Base-by-base conservation (phyloP, 1,140 invertebrate species). In the Leguminivora glycinivorella region DNA sequence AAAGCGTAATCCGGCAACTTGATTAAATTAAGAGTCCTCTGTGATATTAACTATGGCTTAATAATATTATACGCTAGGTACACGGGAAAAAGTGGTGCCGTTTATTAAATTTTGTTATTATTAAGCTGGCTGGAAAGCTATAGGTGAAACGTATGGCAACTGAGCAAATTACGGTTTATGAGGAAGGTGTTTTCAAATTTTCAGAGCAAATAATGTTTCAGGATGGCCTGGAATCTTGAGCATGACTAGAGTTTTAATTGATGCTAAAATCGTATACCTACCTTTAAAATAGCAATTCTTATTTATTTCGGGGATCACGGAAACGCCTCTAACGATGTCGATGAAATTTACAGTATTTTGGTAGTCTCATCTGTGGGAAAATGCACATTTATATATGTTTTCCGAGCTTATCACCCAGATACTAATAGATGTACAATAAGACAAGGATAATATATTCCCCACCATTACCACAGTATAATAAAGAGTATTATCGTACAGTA, bases 11-110 rank as follows among this genome's bases (percentile, higher is more conserved):
- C 58, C 58, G 25, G 25, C 58, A 17, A 29, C 58, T 63, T 63
- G 58, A 63, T 63, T 63, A 63, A 63, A 63, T 63, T 63, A 63
- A 63, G 47, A 52, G 29, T 29, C 56, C 56, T 60, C 58, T 63
- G 58, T 63, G 25, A 29, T 63, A 63, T 63, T 63, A 63, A 63
- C 58, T 63, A 63, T 1, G 58, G 25, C 58, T 29, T 63, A 29
- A 31, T 29, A 7, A 31, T 9, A n/a, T 25, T 60, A 60, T 60
- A 2, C 19, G 22, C 17, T 19, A 52, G 47, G 17, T 22, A 52
- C n/a, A 43, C 40, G 40, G 7, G 47, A 22, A 52, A 52, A 52
- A 52, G 47, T 52, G 19, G 2, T 52, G 10, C 9, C 19, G 47
- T 22, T 52, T 52, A 52, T 52, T 52, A 22, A 22, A 10, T 52